phyloP scores from a whole-genome alignment of 2,888 invertebrate genomes.

The Pristionchus entomophagus region DNA sequence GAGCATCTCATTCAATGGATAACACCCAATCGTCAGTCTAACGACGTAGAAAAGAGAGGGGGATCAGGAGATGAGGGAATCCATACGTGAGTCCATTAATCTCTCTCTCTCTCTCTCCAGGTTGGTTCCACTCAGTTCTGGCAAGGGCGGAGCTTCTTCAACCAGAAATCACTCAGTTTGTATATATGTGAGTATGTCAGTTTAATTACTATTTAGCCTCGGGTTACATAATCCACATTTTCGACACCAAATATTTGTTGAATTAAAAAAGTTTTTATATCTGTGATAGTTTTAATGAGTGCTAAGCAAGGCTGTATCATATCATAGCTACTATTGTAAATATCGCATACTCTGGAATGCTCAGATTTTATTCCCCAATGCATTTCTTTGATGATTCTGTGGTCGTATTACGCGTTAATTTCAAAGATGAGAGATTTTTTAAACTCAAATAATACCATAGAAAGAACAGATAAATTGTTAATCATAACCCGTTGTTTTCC shows the following conservation, averaged over 20 bases:
- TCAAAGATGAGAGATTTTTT: constrained; percentile 25
- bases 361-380: constrained; percentile 1
- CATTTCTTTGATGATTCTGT: not conserved
- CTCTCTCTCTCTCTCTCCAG: not conserved
- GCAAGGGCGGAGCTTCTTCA: constrained; percentile 69
- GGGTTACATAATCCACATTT: not conserved
- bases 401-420: constrained; percentile 4
- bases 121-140: constrained; percentile 66
- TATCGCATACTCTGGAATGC: constrained; percentile 15
- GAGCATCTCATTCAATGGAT: not conserved
- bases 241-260: constrained; percentile 1
- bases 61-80: no score
- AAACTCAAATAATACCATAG: not conserved
- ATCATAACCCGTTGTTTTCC: not conserved
- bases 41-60: no score
- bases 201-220: no score
- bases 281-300: constrained; percentile 29
- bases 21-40: not conserved
- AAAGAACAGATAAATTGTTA: not conserved
- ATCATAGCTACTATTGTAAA: constrained; percentile 31
- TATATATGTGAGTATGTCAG: constrained; percentile 51
- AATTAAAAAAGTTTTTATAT: not conserved
- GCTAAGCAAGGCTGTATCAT: constrained; percentile 2
- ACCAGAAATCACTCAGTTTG: constrained; percentile 69
- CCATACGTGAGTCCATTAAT: no score